These are phyloP conservation scores for Platyscapa corneri DNA, from an alignment of 1,140 invertebrate genomes.

Conservation along the genomic window DNA sequence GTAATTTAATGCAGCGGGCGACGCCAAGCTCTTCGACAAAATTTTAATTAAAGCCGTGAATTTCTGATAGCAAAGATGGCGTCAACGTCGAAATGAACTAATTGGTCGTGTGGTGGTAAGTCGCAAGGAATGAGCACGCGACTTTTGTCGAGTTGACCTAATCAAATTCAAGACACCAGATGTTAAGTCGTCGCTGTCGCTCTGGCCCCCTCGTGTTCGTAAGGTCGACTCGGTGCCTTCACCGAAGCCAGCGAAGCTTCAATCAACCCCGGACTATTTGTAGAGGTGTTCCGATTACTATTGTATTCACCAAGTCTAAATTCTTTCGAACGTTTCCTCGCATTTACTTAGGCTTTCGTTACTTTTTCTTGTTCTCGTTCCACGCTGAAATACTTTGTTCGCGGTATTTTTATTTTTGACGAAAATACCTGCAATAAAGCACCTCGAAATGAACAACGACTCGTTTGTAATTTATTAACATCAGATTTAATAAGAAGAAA, in stretches of 20 bases:
- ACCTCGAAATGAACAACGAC: no score
- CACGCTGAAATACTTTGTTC: background rate
- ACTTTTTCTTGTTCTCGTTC: background rate
- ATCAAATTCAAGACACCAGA: slow-evolving; percentile 9
- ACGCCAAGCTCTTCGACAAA: background rate
- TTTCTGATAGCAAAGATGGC: background rate
- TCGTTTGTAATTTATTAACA: no score
- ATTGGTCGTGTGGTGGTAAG: slow-evolving; percentile 8
- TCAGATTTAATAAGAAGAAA: no score
- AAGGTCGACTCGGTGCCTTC: background rate
- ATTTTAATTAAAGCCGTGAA: background rate
- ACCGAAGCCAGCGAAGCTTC: background rate
- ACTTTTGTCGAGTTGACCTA: slow-evolving; percentile 1
- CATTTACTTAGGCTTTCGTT: no score
- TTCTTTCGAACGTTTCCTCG: background rate
- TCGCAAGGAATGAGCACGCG: background rate
- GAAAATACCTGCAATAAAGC: no score
- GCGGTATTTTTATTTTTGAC: no score
- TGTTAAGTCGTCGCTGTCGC: background rate
- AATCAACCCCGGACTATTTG: background rate
- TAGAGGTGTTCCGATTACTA: background rate
- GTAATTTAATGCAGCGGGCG: no score
- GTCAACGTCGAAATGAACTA: slow-evolving; percentile 29
- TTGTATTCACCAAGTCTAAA: background rate
- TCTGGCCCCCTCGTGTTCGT: background rate